Conservation (phyloP, 92 coral and sea anemone species). For the Paramuricea clavata region DNA sequence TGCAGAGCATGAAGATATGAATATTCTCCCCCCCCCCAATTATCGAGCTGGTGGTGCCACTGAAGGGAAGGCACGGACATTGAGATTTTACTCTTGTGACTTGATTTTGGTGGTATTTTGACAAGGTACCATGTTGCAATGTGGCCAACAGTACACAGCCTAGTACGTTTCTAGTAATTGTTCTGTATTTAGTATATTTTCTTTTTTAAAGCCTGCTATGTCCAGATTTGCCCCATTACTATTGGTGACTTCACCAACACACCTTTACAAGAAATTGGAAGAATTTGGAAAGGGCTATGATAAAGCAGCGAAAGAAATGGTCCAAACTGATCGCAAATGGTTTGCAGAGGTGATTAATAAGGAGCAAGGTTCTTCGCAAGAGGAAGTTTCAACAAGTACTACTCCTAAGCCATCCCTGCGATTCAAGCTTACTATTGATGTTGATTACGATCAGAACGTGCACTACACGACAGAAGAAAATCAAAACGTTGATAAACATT, state of each 20-base stretch:
- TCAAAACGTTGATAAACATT: slow-evolving; percentile 71
- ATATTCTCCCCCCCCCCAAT: too few relatives aligned
- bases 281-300: slow-evolving; percentile 27
- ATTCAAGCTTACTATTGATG: slow-evolving; percentile 27
- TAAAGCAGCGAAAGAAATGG: neutral
- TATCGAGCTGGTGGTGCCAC: too few relatives aligned
- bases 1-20: too few relatives aligned
- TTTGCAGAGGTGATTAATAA: neutral
- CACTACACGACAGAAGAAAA: slow-evolving; percentile 70
- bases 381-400: neutral
- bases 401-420: neutral
- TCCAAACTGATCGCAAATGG: neutral
- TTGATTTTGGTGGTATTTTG: neutral
- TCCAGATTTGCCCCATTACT: slow-evolving; percentile 54
- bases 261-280: slow-evolving; percentile 18
- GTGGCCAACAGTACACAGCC: neutral
- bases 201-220: slow-evolving; percentile 9
- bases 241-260: slow-evolving; percentile 46
- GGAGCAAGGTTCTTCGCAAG: neutral
- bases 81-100: slow-evolving; percentile 13
- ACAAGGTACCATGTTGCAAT: neutral
- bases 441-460: slow-evolving; percentile 17
- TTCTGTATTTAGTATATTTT: neutral
- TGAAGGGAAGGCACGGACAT: neutral
- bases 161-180: neutral